These are phyloP conservation scores for Erebia aethiops DNA, from an alignment of 2,888 invertebrate genomes.

Conservation along the genomic window DNA sequence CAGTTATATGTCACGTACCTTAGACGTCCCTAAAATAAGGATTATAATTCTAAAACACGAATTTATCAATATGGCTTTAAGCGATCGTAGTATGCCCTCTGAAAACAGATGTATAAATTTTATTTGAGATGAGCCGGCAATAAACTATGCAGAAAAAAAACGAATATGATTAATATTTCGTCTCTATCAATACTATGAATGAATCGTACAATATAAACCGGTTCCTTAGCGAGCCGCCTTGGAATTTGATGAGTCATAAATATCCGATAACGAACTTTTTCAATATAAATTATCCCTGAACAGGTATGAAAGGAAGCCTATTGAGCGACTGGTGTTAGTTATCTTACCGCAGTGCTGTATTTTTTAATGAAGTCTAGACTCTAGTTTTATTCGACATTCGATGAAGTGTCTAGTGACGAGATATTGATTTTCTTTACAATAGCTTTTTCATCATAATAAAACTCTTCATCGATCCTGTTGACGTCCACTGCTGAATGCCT, in stretches of 20 bases:
- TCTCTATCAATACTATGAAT: not conserved
- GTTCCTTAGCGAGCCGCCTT: not conserved
- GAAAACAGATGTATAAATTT: no score
- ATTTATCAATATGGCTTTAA: no score
- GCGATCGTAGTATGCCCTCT: no score
- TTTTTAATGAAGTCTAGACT: constrained; percentile 49
- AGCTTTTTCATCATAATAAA: no score
- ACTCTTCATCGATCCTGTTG: no score
- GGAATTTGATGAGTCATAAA: constrained; percentile 30
- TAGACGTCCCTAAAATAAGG: no score
- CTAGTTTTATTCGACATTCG: constrained; percentile 36
- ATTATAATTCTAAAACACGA: no score
- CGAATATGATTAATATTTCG: not conserved
- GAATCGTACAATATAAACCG: constrained; percentile 2
- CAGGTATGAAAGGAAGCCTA: constrained; percentile 26
- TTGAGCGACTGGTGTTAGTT: constrained; percentile 53
- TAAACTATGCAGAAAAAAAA: no score
- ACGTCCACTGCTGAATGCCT: no score
- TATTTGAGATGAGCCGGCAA: no score
- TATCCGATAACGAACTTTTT: constrained; percentile 30
- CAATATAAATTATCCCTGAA: constrained; percentile 31
- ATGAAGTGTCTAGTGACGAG: constrained; percentile 12
- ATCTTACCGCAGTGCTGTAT: constrained; percentile 68
- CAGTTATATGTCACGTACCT: no score
- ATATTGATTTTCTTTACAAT: constrained; percentile 3